Evolutionary conservation across 2,888 invertebrate genomes (phyloP), one percentile per base, ranked within the genome.

Genomic region (Pachliopta kotzebuea): DNA sequence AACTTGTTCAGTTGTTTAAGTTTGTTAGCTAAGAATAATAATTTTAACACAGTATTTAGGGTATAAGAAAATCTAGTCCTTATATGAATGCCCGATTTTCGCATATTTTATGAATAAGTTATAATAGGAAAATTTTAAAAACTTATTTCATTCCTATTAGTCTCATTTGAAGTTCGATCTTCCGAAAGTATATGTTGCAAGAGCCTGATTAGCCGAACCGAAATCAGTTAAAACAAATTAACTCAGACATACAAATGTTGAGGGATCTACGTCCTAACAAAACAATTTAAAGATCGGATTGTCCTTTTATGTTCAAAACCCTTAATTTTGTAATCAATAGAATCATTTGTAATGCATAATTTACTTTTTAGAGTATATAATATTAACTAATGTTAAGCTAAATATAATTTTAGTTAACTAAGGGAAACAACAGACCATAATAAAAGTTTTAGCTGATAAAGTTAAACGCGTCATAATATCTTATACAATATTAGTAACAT

Each of bases 191-290:
- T 59, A 60, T 67, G 69, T 74, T 77, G 77, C 75, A 77, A 72
- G 76, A 79, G 77, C 75, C 69, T 77, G 78, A 78, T 77, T 75
- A 77, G 76, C 74, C 76, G 73, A 71, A 70, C 72, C 73, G 74
- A 82, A 83, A 82, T 72, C 74, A 82, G 76, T 74, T 76, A 78
- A 84, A 81, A 73, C 73, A 74, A 79, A 75, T 78, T 82, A 81
- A 83, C 82, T 81, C 80, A 77, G 81, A 77, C 83, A 79, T 77
- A 77, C 77, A 77, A 81, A 76, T 74, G 75, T 67, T 57, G 74
- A 75, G 78, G 76, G 74, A 73, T 71, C 76, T 72, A 76, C 76
- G 82, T 86, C 88, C 89, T 88, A 89, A 88, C 86, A 89, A 85
- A 89, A 90, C 87, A 89, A 76, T 79, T 85, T 65, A 66, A 66